A percentile compares a stretch with the other conserved stretches of the same genome.
phyloP scores from a whole-genome alignment of 2,113 vertebrate species.

The Gymnogyps californianus region DNA sequence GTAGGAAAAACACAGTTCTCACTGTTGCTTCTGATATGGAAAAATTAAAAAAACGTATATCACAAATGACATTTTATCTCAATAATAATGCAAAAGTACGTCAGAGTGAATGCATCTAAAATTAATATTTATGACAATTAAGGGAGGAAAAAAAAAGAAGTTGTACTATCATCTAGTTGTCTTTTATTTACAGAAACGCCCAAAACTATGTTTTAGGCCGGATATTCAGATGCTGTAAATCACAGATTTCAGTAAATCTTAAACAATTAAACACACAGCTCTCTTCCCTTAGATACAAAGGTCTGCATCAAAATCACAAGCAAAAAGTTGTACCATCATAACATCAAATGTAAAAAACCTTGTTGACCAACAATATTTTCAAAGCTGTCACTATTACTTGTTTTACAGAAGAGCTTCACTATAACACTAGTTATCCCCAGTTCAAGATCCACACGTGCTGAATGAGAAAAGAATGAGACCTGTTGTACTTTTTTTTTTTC shows the following conservation, averaged over 20 bases:
- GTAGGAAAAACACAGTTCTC: neutral
- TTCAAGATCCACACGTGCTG: neutral
- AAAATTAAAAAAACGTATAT: neutral
- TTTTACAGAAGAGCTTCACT: neutral
- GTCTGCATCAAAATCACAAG: neutral
- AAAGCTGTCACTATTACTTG: neutral
- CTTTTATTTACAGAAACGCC: neutral
- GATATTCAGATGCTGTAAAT: neutral
- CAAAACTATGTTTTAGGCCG: neutral
- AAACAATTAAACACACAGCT: neutral
- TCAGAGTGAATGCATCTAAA: neutral
- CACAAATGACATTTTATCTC: neutral
- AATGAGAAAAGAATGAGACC: neutral
- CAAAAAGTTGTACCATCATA: neutral
- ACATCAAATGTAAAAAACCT: neutral
- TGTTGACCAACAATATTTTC: neutral
- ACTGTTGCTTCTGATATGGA: neutral
- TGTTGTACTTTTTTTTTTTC: neutral
- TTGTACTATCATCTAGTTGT: neutral
- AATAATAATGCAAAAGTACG: neutral
- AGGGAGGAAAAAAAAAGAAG: neutral
- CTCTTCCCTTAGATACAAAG: neutral
- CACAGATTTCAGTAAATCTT: neutral
- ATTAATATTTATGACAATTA: neutral
- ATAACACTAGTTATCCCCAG: neutral